Conservation (phyloP, 2,113 vertebrate genomes). For the Solea solea region DNA sequence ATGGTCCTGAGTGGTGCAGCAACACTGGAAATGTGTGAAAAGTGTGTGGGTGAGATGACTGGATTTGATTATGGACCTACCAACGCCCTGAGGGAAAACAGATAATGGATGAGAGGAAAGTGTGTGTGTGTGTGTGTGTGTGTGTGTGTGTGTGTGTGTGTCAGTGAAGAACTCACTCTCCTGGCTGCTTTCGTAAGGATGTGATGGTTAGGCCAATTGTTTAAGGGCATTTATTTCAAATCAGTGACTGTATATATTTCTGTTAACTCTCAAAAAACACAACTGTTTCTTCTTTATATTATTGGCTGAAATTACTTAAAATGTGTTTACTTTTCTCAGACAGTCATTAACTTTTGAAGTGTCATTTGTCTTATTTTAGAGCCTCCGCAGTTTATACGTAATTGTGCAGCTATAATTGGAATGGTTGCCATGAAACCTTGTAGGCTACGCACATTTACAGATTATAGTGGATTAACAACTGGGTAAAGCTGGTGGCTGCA, state of each 20-base stretch:
- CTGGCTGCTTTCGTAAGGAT: slow-evolving; percentile 26
- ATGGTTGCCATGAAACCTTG: not conserved
- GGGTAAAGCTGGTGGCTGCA: too few species aligned
- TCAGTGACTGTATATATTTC: slow-evolving; percentile 22
- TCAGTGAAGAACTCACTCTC: slow-evolving; percentile 20
- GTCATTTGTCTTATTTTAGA: not conserved
- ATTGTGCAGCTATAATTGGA: not conserved
- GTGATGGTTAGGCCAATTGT: slow-evolving; percentile 25
- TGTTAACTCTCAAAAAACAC: slow-evolving; percentile 15
- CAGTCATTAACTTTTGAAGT: slow-evolving; percentile 3
- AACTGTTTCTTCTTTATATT: not conserved
- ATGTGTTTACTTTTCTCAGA: not conserved
- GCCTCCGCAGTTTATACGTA: not conserved
- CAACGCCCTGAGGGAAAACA: slow-evolving; percentile 40
- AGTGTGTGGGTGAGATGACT: slow-evolving; percentile 62
- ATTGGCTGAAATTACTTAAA: not conserved
- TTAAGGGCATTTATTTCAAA: slow-evolving; percentile 35
- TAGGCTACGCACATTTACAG: not conserved
- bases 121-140: slow-evolving; percentile 2
- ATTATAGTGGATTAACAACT: not conserved
- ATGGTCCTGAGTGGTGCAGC: slow-evolving; percentile 48
- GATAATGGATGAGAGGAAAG: slow-evolving; percentile 51
- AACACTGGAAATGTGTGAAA: slow-evolving; percentile 59
- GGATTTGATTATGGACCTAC: slow-evolving; percentile 65
- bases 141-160: slow-evolving; percentile 1